These are phyloP conservation scores for Leucoma salicis DNA, from an alignment of 2,888 invertebrate genomes.

Conservation along the genomic window DNA sequence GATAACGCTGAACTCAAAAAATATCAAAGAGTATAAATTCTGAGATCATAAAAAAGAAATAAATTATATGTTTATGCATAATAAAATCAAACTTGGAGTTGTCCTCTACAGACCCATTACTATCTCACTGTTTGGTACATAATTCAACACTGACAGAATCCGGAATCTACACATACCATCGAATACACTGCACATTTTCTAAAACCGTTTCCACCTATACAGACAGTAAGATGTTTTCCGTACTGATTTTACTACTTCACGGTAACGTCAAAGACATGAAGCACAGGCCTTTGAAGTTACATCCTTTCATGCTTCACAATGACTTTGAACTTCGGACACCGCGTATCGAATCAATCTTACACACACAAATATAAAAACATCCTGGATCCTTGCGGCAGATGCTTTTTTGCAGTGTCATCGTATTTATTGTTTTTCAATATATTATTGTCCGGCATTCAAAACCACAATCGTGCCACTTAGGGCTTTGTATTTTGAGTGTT, in stretches of 20 bases:
- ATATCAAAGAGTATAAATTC: not conserved
- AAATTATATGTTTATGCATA: too few species aligned
- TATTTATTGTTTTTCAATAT: slow-evolving; percentile 22
- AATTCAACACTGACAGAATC: too few species aligned
- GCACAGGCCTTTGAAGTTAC: slow-evolving; percentile 3
- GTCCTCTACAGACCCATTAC: too few species aligned
- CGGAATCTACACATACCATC: too few species aligned
- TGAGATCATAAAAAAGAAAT: not conserved
- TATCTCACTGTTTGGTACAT: too few species aligned
- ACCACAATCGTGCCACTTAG: not conserved
- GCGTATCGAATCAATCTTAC: slow-evolving; percentile 2
- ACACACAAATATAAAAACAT: not conserved
- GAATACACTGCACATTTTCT: too few species aligned
- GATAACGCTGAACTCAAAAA: slow-evolving; percentile 1
- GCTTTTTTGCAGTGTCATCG: slow-evolving; percentile 27
- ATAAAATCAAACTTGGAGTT: too few species aligned
- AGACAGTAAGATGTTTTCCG: too few species aligned
- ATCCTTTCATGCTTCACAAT: slow-evolving; percentile 18
- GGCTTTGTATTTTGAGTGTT: slow-evolving; percentile 1
- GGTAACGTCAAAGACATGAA: slow-evolving; percentile 9
- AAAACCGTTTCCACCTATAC: too few species aligned
- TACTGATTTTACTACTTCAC: not conserved
- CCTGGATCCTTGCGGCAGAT: slow-evolving; percentile 32
- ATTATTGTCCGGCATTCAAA: not conserved
- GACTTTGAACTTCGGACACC: slow-evolving; percentile 28